Evolutionary conservation across 2,797 vertebrate species (phyloP), one percentile per base, ranked within the genome.

Genomic region (Gallinago stenura): DNA sequence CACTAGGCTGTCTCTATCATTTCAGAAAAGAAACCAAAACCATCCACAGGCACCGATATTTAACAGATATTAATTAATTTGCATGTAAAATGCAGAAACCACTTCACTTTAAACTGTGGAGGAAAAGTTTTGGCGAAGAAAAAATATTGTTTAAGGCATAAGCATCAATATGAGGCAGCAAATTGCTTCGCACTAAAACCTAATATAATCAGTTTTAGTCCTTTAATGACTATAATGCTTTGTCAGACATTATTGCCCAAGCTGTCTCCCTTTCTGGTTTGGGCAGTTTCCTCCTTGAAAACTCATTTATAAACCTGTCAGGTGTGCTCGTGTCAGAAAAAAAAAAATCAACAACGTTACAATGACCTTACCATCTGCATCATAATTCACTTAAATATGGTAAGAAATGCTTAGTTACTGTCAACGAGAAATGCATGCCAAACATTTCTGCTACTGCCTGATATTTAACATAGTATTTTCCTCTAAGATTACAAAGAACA

Each of bases 291-390:
- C 30, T 91, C 46, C 51, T 35, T 69, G 37, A 37, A 46, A 72
- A 88, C 54, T 84, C 82, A 50, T 93, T 87, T 84, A 43, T 51
- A 92, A 92, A 81, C 60, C 46, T 92, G 25, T 54, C 80, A 85
- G 73, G 83, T 65, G 48, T 21, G 30, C 51, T 84, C 15, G 46
- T 90, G 56, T 78, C 68, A 86, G 51, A 84, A 72, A 83, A 95
- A 72, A 83, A 95, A 68, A 30, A 53, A 10, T 17, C 41, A 43
- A 43, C 16, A 43, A 43, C 41, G 26, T 46, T n/a, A 37, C 24
- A 39, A 33, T 19, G 56, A 58, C 64, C 69, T 45, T 41, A 78
- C 24, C 54, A 82, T 21, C 69, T 88, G 57, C 25, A 85, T 26
- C 43, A 37, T 20, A 31, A 64, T 62, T 66, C 60, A 79, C 31